Conservation (phyloP, 2,797 vertebrate genomes). For the Pteronotus mesoamericanus region DNA sequence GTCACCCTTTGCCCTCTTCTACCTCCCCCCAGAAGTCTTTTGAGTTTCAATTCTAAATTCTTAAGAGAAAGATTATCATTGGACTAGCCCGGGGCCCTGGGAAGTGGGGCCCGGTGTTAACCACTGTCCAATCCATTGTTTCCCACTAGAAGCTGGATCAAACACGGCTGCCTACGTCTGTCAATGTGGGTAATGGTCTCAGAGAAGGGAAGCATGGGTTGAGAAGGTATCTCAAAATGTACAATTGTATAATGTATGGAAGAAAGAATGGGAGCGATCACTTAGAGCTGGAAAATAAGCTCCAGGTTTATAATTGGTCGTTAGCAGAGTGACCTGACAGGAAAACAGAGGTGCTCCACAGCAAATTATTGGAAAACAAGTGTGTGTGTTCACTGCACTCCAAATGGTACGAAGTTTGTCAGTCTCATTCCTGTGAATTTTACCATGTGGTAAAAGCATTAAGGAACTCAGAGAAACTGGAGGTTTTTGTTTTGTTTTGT, state of each 20-base stretch:
- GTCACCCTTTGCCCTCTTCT: background rate
- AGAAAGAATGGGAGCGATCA: slow-evolving; percentile 7
- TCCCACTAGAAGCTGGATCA: background rate
- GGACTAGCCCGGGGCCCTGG: background rate
- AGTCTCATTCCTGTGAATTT: background rate
- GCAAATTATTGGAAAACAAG: background rate
- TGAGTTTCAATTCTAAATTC: background rate
- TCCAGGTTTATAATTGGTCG: background rate
- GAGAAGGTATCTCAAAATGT: background rate
- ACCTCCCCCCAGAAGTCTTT: background rate
- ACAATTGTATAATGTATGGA: background rate
- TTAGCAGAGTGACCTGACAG: background rate
- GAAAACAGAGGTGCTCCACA: background rate
- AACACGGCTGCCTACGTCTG: background rate
- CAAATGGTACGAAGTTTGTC: background rate
- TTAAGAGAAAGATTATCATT: background rate
- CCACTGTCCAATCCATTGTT: background rate
- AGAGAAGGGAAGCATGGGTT: background rate
- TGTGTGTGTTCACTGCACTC: background rate
- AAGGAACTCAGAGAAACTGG: background rate
- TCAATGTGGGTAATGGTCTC: background rate
- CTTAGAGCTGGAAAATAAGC: background rate
- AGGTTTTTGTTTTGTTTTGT: background rate
- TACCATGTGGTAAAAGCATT: background rate
- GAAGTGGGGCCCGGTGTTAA: background rate